phyloP scores from a whole-genome alignment of 2,113 vertebrate genomes.

The Calidris pygmaea region DNA sequence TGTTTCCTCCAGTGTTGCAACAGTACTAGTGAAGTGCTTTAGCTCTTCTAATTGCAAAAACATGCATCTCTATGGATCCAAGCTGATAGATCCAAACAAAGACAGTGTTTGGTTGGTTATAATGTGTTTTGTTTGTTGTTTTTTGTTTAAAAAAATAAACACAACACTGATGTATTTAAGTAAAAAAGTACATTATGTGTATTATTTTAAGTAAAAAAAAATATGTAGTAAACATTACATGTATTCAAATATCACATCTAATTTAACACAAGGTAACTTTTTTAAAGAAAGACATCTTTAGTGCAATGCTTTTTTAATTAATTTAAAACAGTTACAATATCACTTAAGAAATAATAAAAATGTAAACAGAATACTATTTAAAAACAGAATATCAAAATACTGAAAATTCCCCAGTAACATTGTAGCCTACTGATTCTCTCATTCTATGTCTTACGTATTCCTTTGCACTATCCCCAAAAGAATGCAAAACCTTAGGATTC shows the following conservation, averaged over 20 bases:
- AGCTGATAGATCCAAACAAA: neutral
- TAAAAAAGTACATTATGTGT: neutral
- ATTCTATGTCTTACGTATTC: neutral
- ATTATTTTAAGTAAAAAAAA: neutral
- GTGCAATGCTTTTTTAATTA: neutral
- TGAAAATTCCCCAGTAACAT: neutral
- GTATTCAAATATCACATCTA: neutral
- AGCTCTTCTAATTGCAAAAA: neutral
- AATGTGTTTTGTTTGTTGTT: no score
- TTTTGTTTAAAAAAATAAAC: neutral
- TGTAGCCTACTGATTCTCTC: neutral
- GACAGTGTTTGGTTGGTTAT: no score
- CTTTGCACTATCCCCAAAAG: neutral
- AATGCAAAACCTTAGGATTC: neutral
- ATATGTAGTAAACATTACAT: neutral
- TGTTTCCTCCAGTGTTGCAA: neutral
- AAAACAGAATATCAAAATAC: neutral
- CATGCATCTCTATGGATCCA: neutral
- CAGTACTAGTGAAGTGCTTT: neutral
- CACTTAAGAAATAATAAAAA: neutral
- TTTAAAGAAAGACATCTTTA: neutral
- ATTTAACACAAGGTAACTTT: neutral
- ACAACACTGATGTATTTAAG: neutral
- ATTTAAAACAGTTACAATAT: neutral
- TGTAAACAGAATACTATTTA: neutral